Evolutionary conservation across 2,113 vertebrate genomes (phyloP), one percentile per base, ranked within the genome.

Genomic region (Hyperoodon ampullatus): DNA sequence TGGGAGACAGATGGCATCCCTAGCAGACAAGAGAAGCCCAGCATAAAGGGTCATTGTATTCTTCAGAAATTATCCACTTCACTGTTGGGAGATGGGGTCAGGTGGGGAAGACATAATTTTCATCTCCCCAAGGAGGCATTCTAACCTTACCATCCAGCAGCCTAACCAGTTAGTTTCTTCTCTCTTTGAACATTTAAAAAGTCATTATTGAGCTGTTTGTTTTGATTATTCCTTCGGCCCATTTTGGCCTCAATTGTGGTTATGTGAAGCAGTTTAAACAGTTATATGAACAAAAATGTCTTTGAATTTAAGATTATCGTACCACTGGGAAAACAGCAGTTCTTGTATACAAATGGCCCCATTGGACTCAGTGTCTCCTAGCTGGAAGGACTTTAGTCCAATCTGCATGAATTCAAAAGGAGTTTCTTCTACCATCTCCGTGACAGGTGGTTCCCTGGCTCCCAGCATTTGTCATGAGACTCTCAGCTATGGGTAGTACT

Each of bases 191-290:
- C 19, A 11, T 72, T 92, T 90, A 70, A 84, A 77, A 87, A 75
- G 58, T 91, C 63, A 39, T 77, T 42, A 28, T 70, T 84, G 65
- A 94, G 47, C 44, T 88, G 0, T 87, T 96, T 53, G 55, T 96
- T 98, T 94, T 93, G 74, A 66, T 96, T 86, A 80, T 88, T 78
- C n/a, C 24, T n/a, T 44, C 78, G 89, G 39, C 61, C 75, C 82
- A 39, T 60, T 88, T 88, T 86, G 60, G 24, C 42, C 42, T 95
- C 53, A 28, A 5, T n/a, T 84, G 44, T 95, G 70, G 50, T 71
- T 71, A 39, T 12, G 71, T 61, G 70, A 91, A 75, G 21, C 65
- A 65, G 42, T 91, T 97, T 82, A 66, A 95, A 53, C 28, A 72
- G 55, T 82, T 74, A 72, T 21, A 42, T 44, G 63, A 66, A 84